phyloP scores from a whole-genome alignment of 2,113 vertebrate species.

The Sander lucioperca region DNA sequence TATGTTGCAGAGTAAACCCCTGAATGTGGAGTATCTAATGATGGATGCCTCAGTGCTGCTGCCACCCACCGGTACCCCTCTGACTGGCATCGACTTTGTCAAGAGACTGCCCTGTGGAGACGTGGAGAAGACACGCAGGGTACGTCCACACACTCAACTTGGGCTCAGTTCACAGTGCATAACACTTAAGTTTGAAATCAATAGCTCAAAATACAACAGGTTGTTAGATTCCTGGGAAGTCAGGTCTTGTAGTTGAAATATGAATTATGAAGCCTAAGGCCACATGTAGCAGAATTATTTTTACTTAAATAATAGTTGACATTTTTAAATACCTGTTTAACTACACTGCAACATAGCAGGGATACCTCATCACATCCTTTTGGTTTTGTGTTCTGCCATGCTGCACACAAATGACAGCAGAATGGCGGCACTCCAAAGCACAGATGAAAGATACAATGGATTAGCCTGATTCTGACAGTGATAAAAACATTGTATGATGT shows the following conservation, averaged over 20 bases:
- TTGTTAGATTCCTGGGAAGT: background rate
- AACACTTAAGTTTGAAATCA: background rate
- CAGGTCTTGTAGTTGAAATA: background rate
- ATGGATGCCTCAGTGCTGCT: constrained; percentile 98
- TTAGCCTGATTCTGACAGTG: no score
- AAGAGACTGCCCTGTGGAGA: constrained; percentile 97
- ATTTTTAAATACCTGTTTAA: background rate
- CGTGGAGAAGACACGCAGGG: constrained; percentile 94
- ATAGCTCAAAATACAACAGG: background rate
- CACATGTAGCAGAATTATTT: background rate
- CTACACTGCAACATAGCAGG: background rate
- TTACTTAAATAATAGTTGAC: background rate
- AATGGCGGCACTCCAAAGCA: background rate
- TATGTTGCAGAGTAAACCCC: constrained; percentile 91
- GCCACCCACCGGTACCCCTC: constrained; percentile 95
- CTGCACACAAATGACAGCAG: background rate
- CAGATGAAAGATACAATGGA: background rate
- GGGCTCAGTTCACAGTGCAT: background rate
- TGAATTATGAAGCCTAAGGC: background rate
- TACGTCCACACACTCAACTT: constrained; percentile 70
- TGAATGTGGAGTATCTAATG: constrained; percentile 99
- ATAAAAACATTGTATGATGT: background rate
- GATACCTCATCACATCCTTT: background rate
- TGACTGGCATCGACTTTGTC: constrained; percentile 98
- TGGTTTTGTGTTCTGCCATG: background rate